These are phyloP conservation scores for Melanerpes aurifrons DNA, from an alignment of 2,113 vertebrate genomes.

Conservation along the genomic window DNA sequence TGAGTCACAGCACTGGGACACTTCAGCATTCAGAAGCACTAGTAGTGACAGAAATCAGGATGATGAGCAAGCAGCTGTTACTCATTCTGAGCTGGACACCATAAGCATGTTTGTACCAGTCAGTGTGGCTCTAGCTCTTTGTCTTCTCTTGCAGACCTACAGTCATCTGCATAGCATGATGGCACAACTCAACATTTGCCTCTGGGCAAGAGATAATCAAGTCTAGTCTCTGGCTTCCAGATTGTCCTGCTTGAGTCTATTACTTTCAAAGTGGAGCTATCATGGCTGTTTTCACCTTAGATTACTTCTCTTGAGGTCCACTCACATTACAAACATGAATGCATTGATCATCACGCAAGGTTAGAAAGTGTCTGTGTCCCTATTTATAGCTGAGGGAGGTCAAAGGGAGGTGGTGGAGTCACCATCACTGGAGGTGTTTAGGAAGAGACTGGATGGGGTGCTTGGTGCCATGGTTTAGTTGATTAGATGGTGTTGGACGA, in stretches of 20 bases:
- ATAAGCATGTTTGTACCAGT: slow-evolving; percentile 52
- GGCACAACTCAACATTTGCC: slow-evolving; percentile 41
- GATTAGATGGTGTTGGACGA: no score
- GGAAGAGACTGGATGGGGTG: no score
- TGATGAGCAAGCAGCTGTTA: slow-evolving; percentile 72
- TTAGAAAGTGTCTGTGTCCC: not conserved
- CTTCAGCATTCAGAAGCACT: slow-evolving; percentile 55
- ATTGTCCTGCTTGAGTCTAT: slow-evolving; percentile 35
- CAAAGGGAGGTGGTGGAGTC: not conserved
- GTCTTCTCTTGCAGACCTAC: slow-evolving; percentile 52
- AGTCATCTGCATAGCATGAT: slow-evolving; percentile 34
- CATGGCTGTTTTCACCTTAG: slow-evolving; percentile 31
- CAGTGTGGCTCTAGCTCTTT: slow-evolving; percentile 36
- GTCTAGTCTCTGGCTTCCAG: slow-evolving; percentile 29
- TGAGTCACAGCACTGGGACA: slow-evolving; percentile 66
- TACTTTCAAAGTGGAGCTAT: slow-evolving; percentile 23
- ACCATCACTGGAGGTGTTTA: no score
- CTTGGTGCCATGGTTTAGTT: no score
- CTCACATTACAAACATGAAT: not conserved
- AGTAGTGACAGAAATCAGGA: slow-evolving; percentile 63
- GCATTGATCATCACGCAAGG: not conserved
- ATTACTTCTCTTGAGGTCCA: slow-evolving; percentile 9
- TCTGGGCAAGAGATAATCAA: slow-evolving; percentile 47
- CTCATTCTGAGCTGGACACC: slow-evolving; percentile 70
- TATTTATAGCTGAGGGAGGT: not conserved